A percentile compares a stretch with the other conserved stretches of the same genome.
phyloP scores from a whole-genome alignment of 2,888 invertebrate genomes.

The Plemyria rubiginata region DNA sequence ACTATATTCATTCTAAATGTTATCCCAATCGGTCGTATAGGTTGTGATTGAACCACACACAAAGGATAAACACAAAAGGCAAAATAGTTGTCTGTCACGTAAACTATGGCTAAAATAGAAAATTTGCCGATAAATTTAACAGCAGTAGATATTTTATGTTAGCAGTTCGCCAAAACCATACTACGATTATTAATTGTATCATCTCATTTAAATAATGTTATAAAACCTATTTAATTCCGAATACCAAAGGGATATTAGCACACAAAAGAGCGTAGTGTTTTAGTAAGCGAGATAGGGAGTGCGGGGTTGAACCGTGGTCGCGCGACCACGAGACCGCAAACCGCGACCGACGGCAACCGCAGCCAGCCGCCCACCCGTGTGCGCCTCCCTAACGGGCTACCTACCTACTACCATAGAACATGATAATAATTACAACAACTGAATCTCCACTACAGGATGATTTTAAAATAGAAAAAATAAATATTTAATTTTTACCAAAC shows the following conservation, averaged over 20 bases:
- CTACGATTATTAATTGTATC: neutral
- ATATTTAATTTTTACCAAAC: too few relatives aligned
- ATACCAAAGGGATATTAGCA: constrained; percentile 10
- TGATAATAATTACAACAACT: neutral
- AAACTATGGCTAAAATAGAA: too few relatives aligned
- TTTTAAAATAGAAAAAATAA: neutral
- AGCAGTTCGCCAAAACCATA: neutral
- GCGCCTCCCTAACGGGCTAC: constrained; percentile 40
- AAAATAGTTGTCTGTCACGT: too few relatives aligned
- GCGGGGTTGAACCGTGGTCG: constrained; percentile 34
- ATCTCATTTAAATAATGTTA: neutral
- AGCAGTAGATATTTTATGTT: neutral
- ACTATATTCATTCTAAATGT: too few relatives aligned
- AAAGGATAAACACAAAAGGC: too few relatives aligned
- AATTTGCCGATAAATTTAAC: neutral
- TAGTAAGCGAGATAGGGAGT: constrained; percentile 49
- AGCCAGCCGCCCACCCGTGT: constrained; percentile 48
- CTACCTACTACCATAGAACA: constrained; percentile 4
- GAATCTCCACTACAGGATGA: constrained; percentile 1
- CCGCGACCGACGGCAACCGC: constrained; percentile 61
- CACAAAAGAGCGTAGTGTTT: constrained; percentile 56
- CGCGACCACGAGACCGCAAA: constrained; percentile 54
- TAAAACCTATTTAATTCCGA: neutral
- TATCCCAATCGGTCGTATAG: too few relatives aligned
- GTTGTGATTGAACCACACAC: too few relatives aligned